Base-by-base conservation (phyloP, 2,797 vertebrate species). In the Lerista edwardsae region DNA sequence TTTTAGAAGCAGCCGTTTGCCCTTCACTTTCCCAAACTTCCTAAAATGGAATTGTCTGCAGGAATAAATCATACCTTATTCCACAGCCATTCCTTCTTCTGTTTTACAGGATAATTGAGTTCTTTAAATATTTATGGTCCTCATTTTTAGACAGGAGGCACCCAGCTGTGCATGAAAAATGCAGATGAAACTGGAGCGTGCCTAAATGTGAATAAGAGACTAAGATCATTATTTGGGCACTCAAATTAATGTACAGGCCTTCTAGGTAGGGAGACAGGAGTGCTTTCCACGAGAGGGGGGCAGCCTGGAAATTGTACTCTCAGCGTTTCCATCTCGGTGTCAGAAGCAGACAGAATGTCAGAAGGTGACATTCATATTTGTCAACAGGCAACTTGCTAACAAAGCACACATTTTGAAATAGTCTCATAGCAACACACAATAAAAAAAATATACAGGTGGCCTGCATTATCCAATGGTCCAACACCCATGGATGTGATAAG, bases 151-250 rank as follows among this genome's bases (percentile, higher is more conserved):
- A 84, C 77, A 75, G 64, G 31, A 79, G 80, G 68, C 67, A 83
- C 47, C 68, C 80, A 79, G 51, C 61, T 83, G 80, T 87, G 77
- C 75, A 87, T 72, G 59, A 85, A 87, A 84, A 80, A 84, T 80
- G 65, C 78, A 84, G 55, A 84, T 71, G 59, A 80, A 75, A 84
- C 39, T 10, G 10, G 55, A 67, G 34, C 34, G 51, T 75, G 69
- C n/a, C 77, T 80, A 41, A 71, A 71, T 80, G 65, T 76, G 73
- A 62, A 87, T 75, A 69, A 80, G 65, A 73, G 79, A 31, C 31
- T 55, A 67, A 82, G 79, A 86, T 72, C 65, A 77, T 82, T 79
- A 73, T 84, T 76, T 71, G 57, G 65, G 19, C 21, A 61, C 55
- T 84, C 65, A 84, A 61, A 77, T 47, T 72, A 77, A 77, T 51